A percentile compares a stretch with the other conserved stretches of the same genome.
These are phyloP conservation scores for Iselma pallidipennis DNA, from an alignment of 2,888 invertebrate species.

Conservation along the genomic window DNA sequence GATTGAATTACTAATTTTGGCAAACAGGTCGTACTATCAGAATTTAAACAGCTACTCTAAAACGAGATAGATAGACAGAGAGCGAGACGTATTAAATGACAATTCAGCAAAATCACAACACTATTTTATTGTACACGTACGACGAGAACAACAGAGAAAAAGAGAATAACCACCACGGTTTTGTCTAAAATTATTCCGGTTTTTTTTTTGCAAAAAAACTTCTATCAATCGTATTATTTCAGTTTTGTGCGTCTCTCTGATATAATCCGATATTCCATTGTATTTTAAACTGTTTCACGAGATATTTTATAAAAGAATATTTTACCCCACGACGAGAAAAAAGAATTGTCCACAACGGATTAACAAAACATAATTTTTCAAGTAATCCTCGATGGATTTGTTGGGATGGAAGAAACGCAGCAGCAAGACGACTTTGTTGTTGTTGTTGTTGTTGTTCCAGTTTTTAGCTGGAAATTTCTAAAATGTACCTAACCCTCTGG, in stretches of 20 bases:
- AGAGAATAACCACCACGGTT: background rate
- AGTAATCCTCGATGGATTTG: background rate
- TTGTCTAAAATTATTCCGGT: background rate
- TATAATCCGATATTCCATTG: conserved; percentile 5
- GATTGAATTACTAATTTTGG: conserved; percentile 28
- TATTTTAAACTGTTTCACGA: background rate
- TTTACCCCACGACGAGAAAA: background rate
- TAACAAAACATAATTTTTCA: conserved; percentile 4
- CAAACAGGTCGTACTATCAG: conserved; percentile 10
- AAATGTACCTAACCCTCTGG: no score
- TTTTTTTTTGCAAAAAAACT: background rate
- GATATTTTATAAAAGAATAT: background rate
- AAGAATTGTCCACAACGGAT: conserved; percentile 3
- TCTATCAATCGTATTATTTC: background rate
- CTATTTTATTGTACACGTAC: background rate
- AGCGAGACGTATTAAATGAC: background rate
- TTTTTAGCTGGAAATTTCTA: no score
- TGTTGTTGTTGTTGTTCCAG: no score
- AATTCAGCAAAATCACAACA: background rate
- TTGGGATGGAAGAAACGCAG: no score
- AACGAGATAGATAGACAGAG: no score
- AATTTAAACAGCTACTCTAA: background rate
- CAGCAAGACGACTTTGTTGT: no score
- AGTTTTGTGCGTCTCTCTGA: background rate
- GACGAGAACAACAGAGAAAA: background rate